Percentiles rank a stretch among this genome's conserved stretches.
Evolutionary conservation across 2,113 vertebrate genomes (phyloP).

Genomic region (Upupa epops): DNA sequence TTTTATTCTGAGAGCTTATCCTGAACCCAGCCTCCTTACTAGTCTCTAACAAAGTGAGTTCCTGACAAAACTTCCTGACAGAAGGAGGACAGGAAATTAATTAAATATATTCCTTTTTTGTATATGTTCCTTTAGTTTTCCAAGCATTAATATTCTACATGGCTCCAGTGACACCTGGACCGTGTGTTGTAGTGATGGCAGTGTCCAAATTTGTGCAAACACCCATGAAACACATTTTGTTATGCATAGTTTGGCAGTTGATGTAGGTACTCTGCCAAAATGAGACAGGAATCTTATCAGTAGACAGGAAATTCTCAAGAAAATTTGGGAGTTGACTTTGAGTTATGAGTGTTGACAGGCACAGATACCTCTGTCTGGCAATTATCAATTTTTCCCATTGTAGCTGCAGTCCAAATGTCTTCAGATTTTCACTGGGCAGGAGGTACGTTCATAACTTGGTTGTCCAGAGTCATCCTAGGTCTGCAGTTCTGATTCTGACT

Average conservation of each 20-base stretch:
- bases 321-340: conserved; percentile 43
- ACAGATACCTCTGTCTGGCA: conserved; percentile 39
- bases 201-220: neutral
- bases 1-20: neutral
- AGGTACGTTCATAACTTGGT: neutral
- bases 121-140: neutral
- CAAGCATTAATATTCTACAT: neutral
- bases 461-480: neutral
- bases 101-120: neutral
- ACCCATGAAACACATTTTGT: neutral
- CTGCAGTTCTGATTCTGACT: neutral
- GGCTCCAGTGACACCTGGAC: neutral
- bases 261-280: conserved; percentile 10
- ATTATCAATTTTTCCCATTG: neutral
- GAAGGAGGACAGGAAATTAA: neutral
- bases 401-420: neutral
- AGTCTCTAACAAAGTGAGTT: neutral
- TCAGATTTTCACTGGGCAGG: neutral
- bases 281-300: conserved; percentile 40
- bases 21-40: neutral
- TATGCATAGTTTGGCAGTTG: conserved; percentile 17
- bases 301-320: conserved; percentile 53
- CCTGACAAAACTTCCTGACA: neutral
- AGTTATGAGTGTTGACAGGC: conserved; percentile 50
- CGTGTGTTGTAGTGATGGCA: neutral